Percentiles rank a stretch among this genome's conserved stretches.
phyloP scores from a whole-genome alignment of 2,113 vertebrate genomes.

The Loxodonta africana region DNA sequence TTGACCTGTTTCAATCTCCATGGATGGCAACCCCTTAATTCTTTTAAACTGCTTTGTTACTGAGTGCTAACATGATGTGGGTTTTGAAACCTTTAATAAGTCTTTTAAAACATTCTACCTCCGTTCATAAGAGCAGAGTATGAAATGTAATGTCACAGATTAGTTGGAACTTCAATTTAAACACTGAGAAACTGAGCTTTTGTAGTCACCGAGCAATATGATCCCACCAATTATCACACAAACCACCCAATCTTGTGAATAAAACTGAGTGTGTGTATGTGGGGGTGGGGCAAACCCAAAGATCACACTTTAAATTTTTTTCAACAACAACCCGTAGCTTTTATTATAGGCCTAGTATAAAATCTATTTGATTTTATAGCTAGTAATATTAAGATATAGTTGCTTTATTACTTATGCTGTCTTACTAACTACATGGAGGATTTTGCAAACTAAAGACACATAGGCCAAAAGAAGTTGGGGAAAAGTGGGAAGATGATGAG shows the following conservation, averaged over 20 bases:
- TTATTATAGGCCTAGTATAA: background rate
- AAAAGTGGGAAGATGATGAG: conserved; percentile 30
- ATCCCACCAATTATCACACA: background rate
- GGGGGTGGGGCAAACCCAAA: background rate
- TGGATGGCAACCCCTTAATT: background rate
- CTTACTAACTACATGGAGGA: conserved; percentile 54
- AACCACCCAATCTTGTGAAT: conserved; percentile 39
- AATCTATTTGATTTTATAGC: conserved; percentile 62
- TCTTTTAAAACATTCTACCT: background rate
- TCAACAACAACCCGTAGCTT: background rate
- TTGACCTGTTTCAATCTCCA: background rate
- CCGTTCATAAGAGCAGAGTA: conserved; percentile 3
- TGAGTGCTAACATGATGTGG: background rate
- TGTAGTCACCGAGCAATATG: background rate
- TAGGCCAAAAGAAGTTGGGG: background rate
- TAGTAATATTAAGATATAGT: conserved; percentile 66
- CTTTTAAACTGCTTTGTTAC: conserved; percentile 44
- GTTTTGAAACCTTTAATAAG: conserved; percentile 56
- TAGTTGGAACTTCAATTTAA: conserved; percentile 1
- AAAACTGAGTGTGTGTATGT: background rate
- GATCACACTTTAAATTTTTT: background rate
- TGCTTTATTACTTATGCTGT: conserved; percentile 62
- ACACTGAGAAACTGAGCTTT: background rate
- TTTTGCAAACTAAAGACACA: conserved; percentile 72
- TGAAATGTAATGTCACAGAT: conserved; percentile 33